Conservation (phyloP, 2,888 invertebrate species). For the Miltochrista miniata region DNA sequence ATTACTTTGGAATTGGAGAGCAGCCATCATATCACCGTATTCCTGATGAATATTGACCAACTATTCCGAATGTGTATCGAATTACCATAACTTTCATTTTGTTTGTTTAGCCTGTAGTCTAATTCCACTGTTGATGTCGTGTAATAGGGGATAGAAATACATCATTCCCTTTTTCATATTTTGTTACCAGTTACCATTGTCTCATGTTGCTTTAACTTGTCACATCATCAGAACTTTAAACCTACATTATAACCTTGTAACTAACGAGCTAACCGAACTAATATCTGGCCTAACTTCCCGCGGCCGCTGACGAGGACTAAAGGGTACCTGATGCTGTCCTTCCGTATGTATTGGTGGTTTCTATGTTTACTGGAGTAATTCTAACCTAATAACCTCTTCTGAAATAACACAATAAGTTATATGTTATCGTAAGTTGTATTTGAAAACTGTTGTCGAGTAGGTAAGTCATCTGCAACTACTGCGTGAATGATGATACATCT, state of each 20-base stretch:
- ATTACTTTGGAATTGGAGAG: no score
- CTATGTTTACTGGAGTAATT: background rate
- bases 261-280: slow-evolving; percentile 52
- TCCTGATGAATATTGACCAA: no score
- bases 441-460: background rate
- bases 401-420: background rate
- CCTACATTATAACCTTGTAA: slow-evolving; percentile 31
- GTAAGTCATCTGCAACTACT: no score
- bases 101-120: no score
- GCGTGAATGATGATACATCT: no score
- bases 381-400: background rate
- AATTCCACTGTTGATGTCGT: no score
- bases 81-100: no score
- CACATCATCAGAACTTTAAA: slow-evolving; percentile 9
- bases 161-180: no score
- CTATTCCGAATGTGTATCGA: no score
- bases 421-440: background rate
- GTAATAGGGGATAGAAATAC: no score
- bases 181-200: no score
- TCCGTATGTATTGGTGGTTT: slow-evolving; percentile 7
- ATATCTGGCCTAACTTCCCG: slow-evolving; percentile 66
- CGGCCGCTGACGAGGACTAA: slow-evolving; percentile 73
- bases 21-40: no score
- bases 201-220: background rate
- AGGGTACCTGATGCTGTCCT: slow-evolving; percentile 38